These are phyloP conservation scores for Orthosia gracilis DNA, from an alignment of 2,888 invertebrate species.

Conservation along the genomic window DNA sequence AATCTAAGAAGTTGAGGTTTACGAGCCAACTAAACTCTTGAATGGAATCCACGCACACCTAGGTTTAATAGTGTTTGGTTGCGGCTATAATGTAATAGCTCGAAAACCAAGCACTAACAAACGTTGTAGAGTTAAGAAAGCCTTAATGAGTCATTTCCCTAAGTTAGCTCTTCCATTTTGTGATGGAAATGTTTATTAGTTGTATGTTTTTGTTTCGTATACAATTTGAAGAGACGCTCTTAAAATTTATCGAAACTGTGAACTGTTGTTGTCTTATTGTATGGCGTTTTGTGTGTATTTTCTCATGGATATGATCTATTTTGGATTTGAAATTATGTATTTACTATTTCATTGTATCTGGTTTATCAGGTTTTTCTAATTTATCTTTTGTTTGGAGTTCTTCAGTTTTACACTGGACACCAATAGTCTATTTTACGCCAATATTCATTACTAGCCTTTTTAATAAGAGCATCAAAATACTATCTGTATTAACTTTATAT, in stretches of 20 bases:
- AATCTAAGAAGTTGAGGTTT: constrained; percentile 43
- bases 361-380: neutral
- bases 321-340: neutral
- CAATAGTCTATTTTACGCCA: neutral
- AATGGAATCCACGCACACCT: constrained; percentile 40
- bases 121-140: constrained; percentile 35
- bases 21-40: constrained; percentile 52
- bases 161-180: constrained; percentile 50
- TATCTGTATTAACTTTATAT: neutral
- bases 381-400: neutral
- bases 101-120: constrained; percentile 40
- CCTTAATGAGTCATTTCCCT: constrained; percentile 55
- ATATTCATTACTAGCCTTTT: neutral
- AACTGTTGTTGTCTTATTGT: constrained; percentile 18
- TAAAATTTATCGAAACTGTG: constrained; percentile 22
- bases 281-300: neutral
- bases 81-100: constrained; percentile 41
- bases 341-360: neutral
- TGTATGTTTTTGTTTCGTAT: constrained; percentile 58
- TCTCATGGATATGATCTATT: neutral
- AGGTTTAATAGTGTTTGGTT: constrained; percentile 58
- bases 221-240: constrained; percentile 43
- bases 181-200: constrained; percentile 57
- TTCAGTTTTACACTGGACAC: too few species aligned
- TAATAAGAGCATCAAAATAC: neutral